A percentile compares a stretch with the other conserved stretches of the same genome.
Conservation (phyloP, 2,888 invertebrate species). For the Pseudeuparius sepicola region DNA sequence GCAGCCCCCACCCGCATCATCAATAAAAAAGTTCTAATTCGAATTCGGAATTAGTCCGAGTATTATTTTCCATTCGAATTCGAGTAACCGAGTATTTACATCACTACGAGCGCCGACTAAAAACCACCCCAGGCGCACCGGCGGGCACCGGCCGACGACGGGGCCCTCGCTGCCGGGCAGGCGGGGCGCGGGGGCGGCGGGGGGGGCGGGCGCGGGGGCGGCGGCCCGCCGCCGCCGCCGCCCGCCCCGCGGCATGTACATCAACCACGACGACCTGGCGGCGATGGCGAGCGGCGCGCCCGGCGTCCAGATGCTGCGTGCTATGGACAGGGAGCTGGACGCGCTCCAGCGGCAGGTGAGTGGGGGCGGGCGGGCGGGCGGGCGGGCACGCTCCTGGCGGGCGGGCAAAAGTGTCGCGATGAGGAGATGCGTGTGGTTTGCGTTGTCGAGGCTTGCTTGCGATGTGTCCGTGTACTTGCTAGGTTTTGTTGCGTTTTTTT, state of each 20-base stretch:
- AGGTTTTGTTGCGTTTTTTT: no score
- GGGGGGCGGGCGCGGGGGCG: conserved; percentile 25
- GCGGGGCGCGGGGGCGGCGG: conserved; percentile 33
- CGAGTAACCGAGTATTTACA: no score
- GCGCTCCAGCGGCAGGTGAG: conserved; percentile 94
- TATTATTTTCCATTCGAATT: no score
- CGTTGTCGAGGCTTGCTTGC: no score
- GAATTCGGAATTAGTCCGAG: no score
- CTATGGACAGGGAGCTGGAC: conserved; percentile 89
- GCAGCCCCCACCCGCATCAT: no score
- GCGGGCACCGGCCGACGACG: conserved; percentile 68
- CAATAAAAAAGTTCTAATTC: no score
- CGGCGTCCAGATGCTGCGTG: conserved; percentile 77
- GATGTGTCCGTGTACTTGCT: no score
- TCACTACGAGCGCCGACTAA: no score
- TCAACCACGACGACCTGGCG: conserved; percentile 94
- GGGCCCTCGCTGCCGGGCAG: conserved; percentile 36
- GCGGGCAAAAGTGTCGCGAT: not conserved
- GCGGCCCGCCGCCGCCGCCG: conserved; percentile 61
- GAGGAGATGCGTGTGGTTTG: no score
- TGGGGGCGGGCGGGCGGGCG: no score
- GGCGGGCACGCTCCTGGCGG: not conserved
- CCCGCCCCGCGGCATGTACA: conserved; percentile 93
- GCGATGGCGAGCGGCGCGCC: conserved; percentile 70
- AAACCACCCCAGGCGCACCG: conserved; percentile 78